Evolutionary conservation across 30 jellyfish, hydroid and myxozoan species (phyloP), one percentile per base, ranked within the genome.

Genomic region (Sanderia malayensis): DNA sequence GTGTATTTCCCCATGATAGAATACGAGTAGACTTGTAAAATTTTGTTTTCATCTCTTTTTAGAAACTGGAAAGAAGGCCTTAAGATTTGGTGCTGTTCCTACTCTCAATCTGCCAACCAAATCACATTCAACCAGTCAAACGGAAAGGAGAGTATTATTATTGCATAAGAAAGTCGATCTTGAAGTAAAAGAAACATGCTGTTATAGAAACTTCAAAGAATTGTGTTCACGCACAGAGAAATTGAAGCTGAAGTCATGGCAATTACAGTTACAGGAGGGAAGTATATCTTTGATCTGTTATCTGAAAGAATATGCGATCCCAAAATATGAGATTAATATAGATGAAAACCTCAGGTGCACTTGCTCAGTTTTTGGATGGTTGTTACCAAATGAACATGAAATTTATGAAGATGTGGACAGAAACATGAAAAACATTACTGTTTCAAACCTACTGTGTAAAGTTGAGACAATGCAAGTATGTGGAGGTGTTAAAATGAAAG

Each of bases 91-190:
- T 49, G 64, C 64, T 4, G 64, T 49, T 4, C 64, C 64, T 49
- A 49, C 64, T 18, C 64, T 49, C 64, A 49, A 49, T 49, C 64
- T 49, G 11, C 64, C 64, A 49, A 49, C 64, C 2, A 49, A 49
- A 49, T 49, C 64, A 49, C 64, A 49, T 19, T 4, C 64, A 4
- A 18, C 25, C 11, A 49, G 64, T 49, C 64, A 49, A 8, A 49
- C 64, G 24, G 64, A 49, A 49, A 49, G 64, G 24, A 49, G 64
- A 18, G 64, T 49, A 49, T 49, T 49, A 18, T 4, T 4, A 4
- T 49, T 49, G 25, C 11, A 49, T 8, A 49, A 49, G 7, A 49
- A 4, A 18, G 24, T 49, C 24, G 64, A 18, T 2, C 8, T 4
- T 9, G 64, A 49, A 24, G 13, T 37, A 6, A 37, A 37, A 37